Conservation (phyloP, 2,888 invertebrate species). For the Gastracanthus pulcherrimus region DNA sequence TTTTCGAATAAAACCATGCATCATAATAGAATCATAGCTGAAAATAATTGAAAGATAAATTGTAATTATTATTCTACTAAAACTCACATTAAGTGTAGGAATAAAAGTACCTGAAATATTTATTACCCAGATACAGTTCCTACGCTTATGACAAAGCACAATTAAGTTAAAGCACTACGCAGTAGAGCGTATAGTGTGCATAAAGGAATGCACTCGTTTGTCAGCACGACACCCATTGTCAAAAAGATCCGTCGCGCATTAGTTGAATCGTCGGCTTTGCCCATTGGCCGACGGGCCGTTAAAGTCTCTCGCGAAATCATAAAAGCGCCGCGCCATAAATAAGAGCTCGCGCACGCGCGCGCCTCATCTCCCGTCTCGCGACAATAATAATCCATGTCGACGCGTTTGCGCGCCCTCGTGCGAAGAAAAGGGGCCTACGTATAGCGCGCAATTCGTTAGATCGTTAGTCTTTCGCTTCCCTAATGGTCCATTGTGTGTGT, state of each 20-base stretch:
- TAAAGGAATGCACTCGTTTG: neutral
- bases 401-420: too few species aligned
- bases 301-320: constrained; percentile 22
- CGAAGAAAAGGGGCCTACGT: neutral
- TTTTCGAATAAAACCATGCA: too few species aligned
- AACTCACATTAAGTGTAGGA: too few species aligned
- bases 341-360: constrained; percentile 15
- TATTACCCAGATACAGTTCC: too few species aligned
- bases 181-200: neutral
- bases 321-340: constrained; percentile 48
- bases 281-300: constrained; percentile 33
- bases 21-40: too few species aligned
- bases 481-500: constrained; percentile 26
- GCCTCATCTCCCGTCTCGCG: neutral
- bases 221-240: constrained; percentile 8
- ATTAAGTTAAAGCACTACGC: neutral
- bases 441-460: constrained; percentile 36
- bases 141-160: neutral
- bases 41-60: too few species aligned
- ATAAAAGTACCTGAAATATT: too few species aligned
- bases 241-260: constrained; percentile 30
- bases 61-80: too few species aligned
- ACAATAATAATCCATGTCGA: neutral
- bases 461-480: constrained; percentile 12
- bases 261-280: constrained; percentile 3